phyloP scores from a whole-genome alignment of 2,113 vertebrate species.

The Isurus oxyrinchus region DNA sequence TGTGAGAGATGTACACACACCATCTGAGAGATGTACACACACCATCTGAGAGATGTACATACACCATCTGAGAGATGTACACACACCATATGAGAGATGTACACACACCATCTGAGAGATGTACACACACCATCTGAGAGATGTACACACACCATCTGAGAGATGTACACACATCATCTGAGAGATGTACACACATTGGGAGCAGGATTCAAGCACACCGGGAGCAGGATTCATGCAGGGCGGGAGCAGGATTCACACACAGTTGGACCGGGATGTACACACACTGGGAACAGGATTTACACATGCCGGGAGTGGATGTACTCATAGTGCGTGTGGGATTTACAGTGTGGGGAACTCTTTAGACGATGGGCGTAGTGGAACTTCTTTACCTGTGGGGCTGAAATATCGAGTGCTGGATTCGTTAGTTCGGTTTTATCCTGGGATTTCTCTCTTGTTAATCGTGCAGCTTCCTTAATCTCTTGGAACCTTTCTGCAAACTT shows the following conservation, averaged over 20 bases:
- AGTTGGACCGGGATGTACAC: neutral
- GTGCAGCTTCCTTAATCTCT: slow-evolving; percentile 85
- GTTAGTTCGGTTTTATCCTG: slow-evolving; percentile 90
- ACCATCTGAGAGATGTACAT: too few species aligned
- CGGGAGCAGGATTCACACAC: neutral
- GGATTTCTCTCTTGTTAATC: slow-evolving; percentile 81
- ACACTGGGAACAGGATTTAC: neutral
- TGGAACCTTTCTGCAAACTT: slow-evolving; percentile 91
- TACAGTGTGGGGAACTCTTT: neutral
- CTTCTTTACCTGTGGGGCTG: slow-evolving; percentile 78
- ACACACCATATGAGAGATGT: too few species aligned
- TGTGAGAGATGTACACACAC: too few species aligned
- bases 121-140: too few species aligned
- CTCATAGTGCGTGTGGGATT: neutral
- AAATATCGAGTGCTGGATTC: slow-evolving; percentile 72
- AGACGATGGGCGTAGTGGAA: neutral
- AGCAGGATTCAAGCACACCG: too few species aligned
- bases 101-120: too few species aligned
- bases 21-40: too few species aligned
- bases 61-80: too few species aligned
- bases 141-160: too few species aligned
- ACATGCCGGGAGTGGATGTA: neutral
- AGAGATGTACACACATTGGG: too few species aligned
- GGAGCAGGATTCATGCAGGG: neutral
- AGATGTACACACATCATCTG: too few species aligned